A percentile compares a stretch with the other conserved stretches of the same genome.
These are phyloP conservation scores for Athene cunicularia DNA, from an alignment of 2,113 vertebrate genomes.

Conservation along the genomic window DNA sequence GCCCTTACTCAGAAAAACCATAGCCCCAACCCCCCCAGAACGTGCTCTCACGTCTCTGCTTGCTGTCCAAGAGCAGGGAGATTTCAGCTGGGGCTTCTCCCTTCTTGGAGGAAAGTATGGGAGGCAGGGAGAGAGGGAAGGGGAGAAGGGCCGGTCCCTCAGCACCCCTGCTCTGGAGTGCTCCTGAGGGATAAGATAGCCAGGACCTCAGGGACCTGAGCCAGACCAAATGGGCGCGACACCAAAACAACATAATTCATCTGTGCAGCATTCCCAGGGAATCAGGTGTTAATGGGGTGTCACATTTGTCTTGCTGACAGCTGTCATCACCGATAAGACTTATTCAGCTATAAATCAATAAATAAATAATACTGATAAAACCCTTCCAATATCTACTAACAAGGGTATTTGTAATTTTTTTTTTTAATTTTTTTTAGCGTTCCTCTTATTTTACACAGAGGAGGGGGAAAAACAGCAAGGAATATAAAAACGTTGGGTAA, in stretches of 20 bases:
- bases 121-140: neutral
- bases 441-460: constrained; percentile 22
- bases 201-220: neutral
- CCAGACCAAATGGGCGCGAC: neutral
- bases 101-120: neutral
- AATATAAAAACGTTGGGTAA: constrained; percentile 45
- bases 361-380: neutral
- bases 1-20: neutral
- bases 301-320: constrained; percentile 15
- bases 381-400: neutral
- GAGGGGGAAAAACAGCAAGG: neutral
- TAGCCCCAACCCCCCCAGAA: neutral
- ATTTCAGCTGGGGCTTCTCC: neutral
- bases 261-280: neutral
- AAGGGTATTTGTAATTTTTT: neutral
- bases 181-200: neutral
- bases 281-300: constrained; percentile 1
- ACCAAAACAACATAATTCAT: neutral
- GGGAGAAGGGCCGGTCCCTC: neutral
- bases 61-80: neutral
- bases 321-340: constrained; percentile 30
- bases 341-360: neutral
- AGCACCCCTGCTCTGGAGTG: neutral
- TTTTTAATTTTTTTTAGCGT: neutral
- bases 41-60: neutral